These are phyloP conservation scores for Pardosa pseudoannulata DNA, from an alignment of 2,888 invertebrate genomes.

Conservation along the genomic window DNA sequence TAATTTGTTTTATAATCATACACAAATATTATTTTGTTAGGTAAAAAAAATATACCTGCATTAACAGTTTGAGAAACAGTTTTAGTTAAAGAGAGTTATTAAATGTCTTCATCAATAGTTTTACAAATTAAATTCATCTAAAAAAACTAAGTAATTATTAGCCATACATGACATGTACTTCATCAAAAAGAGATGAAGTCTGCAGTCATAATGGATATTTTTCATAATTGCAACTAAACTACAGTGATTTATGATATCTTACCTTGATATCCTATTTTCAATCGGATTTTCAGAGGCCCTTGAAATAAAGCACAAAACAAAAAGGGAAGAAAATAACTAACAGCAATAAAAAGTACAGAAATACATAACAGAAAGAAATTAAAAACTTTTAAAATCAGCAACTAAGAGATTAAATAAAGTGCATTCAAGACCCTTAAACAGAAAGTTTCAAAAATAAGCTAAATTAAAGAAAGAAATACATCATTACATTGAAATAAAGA, in stretches of 20 bases:
- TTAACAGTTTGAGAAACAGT: too few species aligned
- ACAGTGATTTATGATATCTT: slow-evolving; percentile 50
- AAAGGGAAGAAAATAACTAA: slow-evolving; percentile 72
- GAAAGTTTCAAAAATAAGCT: slow-evolving; percentile 22
- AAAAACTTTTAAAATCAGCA: slow-evolving; percentile 60
- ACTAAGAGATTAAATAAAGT: slow-evolving; percentile 49
- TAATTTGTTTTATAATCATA: too few species aligned
- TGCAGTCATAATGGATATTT: not conserved
- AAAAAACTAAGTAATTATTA: not conserved
- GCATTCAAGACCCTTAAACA: slow-evolving; percentile 34
- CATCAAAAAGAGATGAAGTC: not conserved
- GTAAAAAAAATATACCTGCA: too few species aligned
- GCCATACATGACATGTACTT: not conserved
- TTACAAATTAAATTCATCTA: not conserved
- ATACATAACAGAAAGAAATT: slow-evolving; percentile 61
- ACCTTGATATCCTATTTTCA: slow-evolving; percentile 72
- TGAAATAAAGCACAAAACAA: slow-evolving; percentile 72
- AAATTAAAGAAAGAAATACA: slow-evolving; percentile 48
- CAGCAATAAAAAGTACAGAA: slow-evolving; percentile 70
- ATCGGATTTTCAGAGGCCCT: slow-evolving; percentile 66
- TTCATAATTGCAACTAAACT: slow-evolving; percentile 29
- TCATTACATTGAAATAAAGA: slow-evolving; percentile 32
- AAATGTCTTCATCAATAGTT: not conserved
- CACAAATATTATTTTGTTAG: too few species aligned
- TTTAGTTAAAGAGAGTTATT: too few species aligned